Evolutionary conservation across 2,797 vertebrate genomes (phyloP), one percentile per base, ranked within the genome.

Genomic region (Phoeniculus purpureus): DNA sequence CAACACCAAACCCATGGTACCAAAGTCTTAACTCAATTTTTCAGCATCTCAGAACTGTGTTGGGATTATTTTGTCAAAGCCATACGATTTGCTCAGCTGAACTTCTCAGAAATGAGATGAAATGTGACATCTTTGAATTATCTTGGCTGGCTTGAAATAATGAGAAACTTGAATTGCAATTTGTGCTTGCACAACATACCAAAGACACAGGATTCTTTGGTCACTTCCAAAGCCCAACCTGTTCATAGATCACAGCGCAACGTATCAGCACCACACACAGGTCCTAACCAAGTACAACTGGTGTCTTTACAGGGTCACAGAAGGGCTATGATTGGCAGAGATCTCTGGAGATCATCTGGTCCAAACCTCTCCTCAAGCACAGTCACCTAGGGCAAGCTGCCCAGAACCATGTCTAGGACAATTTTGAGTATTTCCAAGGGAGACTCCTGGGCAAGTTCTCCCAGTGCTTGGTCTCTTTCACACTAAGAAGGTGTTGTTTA

Each of bases 1-100:
- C 55, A 77, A 83, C 22, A 50, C 6, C 7, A 50, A 71, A 66
- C 8, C 2, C 0, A 0, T 1, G 1, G 17, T 27, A 70, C 3
- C 5, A 40, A 62, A 37, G 17, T 14, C 74, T 84, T 25, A 59
- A 18, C 12, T 27, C 9, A 22, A 34, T 31, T 70, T 83, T 85
- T 81, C 26, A 85, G 27, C 62, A 81, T 32, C 60, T 81, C 56
- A 37, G 40, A 67, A 56, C 4, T 0, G 0, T 1, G 4, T 27
- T 40, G 23, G 17, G 31, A 51, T 76, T 81, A 40, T 50, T 85
- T 43, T 76, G 27, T 67, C 40, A 83, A 76, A 81, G 62, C 12
- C 7, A 3, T 10, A n/a, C 5, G 22, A 85, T 18, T 75, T 52
- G 23, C 62, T 66, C 4, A 85, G 52, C 8, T 65, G 31, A 82